Evolutionary conservation across 2,888 invertebrate species (phyloP), one percentile per base, ranked within the genome.

Genomic region (Pterostichus madidus): DNA sequence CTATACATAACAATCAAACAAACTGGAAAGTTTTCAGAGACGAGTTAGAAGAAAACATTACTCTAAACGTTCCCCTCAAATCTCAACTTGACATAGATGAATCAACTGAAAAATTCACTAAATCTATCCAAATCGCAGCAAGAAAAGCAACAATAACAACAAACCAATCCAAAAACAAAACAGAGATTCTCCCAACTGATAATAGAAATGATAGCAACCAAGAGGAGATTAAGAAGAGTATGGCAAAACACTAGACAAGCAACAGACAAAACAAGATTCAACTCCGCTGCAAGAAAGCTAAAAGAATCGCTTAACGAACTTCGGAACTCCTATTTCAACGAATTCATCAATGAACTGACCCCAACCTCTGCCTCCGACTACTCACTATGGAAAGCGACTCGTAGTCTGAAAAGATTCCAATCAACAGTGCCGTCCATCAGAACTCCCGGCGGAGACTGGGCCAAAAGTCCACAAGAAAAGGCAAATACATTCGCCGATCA

Each of bases 211-310:
- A 39, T 73, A 39, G 73, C 73, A 46, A 32, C 17, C 17, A 73
- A 73, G 1, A 73, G 39, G 39, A 73, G 44, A 73, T 3, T 8
- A 5, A n/a, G 52, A 39, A 73, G 44, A 73, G 39, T 73, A 44
- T 73, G 44, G 73, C 73, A 73, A 44, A 73, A 44, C 35, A n/a
- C 39, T 17, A n/a, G 73, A 5, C 73, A 73, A 5, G 44, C 73
- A n/a, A n/a, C n/a, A 39, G 73, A 73, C 13, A 73, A 39, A 39
- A 39, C n/a, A 8, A 73, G 39, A 73, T n/a, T 39, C 13, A 73
- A 73, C 11, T 10, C n/a, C 10, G 44, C 73, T n/a, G 39, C 13
- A 4, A 73, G 39, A 39, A n/a, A 73, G 24, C 5, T 73, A 44
- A 73, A 44, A 73, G 35, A 73, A 4, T 15, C 68, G 49, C 39